Conservation (phyloP, 2,888 invertebrate genomes). For the Argyresthia goedartella region DNA sequence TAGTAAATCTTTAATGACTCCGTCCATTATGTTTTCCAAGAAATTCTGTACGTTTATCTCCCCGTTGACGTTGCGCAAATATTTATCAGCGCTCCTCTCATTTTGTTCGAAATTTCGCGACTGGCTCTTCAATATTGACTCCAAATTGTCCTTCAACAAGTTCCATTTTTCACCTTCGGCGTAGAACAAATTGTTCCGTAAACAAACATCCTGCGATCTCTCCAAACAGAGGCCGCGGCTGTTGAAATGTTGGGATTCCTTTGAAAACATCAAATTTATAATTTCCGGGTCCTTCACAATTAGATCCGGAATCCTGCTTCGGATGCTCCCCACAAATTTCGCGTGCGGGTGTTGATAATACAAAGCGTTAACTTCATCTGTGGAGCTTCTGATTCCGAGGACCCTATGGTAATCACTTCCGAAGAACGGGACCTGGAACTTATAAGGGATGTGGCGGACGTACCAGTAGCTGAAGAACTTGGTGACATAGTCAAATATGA, state of each 20-base stretch:
- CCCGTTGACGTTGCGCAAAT: constrained; percentile 64
- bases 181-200: constrained; percentile 67
- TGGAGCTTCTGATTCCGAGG: constrained; percentile 39
- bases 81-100: constrained; percentile 40
- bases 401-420: constrained; percentile 55
- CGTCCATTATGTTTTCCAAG: constrained; percentile 60
- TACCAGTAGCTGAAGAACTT: constrained; percentile 66
- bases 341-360: constrained; percentile 39
- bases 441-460: constrained; percentile 51
- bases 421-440: constrained; percentile 42
- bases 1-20: constrained; percentile 52
- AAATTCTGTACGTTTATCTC: constrained; percentile 59
- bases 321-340: constrained; percentile 49
- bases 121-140: constrained; percentile 43
- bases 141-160: constrained; percentile 42
- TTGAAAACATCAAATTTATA: constrained; percentile 53
- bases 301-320: constrained; percentile 56
- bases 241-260: constrained; percentile 61
- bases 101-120: constrained; percentile 33
- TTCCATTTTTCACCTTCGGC: constrained; percentile 62
- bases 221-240: constrained; percentile 60
- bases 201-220: constrained; percentile 66
- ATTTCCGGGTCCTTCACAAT: constrained; percentile 55
- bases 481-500: constrained; percentile 54
- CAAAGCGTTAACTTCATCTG: constrained; percentile 44